Base-by-base conservation (phyloP, 2,797 vertebrate species). In the Emydoidea blandingii region DNA sequence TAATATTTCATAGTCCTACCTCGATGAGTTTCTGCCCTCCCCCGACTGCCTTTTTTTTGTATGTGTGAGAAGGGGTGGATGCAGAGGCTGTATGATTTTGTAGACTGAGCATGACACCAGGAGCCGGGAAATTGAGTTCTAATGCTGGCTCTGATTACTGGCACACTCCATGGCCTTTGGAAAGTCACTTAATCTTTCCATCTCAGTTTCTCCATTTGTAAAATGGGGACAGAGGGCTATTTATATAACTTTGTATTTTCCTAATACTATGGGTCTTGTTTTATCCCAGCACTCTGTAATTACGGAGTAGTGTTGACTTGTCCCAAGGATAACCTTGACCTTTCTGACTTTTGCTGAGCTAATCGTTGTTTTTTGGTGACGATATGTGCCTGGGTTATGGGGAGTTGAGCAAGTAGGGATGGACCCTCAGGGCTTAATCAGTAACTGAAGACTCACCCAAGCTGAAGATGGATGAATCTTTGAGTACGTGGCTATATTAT, bases 211-310 rank as follows among this genome's bases (percentile, higher is more conserved):
- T 88, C 94, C 93, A 10, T 93, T 41, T 79, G 94, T 57, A 96
- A 89, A 86, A 65, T 57, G 90, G 94, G 95, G 93, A 92, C 25
- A 74, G 68, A 85, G 93, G 95, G 95, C 96, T 97, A 95, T 96
- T 96, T 96, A 91, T 90, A 83, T 90, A 95, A 95, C 94, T 94
- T 96, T 76, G 49, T 86, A 94, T 97, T 62, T 59, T 4, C 16
- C 16, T 85, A 87, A 95, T 59, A 27, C 4, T 14, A 87, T 34
- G 90, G 93, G 93, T 86, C 94, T 96, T 96, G 89, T 86, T 1
- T 50, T 59, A 2, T 5, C 18, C 0, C 53, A 1, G 87, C 1
- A 0, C 37, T 92, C 84, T 41, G 8, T 76, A 19, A 0, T 93
- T 84, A 21, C 5, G 21, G 10, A 0, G 91, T 2, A 34, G 27